Evolutionary conservation across 35 echinoderm and acorn worm species (phyloP), one percentile per base, ranked within the genome.

Genomic region (Acanthaster planci): DNA sequence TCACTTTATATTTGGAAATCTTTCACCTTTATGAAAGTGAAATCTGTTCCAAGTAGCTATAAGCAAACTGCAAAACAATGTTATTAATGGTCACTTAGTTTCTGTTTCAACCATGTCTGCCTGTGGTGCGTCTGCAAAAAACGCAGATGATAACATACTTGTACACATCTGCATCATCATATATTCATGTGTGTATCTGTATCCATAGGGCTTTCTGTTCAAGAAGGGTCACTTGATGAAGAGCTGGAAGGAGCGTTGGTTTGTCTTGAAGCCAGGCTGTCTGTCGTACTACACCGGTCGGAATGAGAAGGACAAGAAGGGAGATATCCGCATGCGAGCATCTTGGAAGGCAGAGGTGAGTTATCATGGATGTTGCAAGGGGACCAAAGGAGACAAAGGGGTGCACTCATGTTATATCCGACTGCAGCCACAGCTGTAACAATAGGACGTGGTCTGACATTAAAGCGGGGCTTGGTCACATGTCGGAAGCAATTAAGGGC

Each of bases 181-280:
- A 77, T 34, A 30, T 36, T 17, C 6, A 16, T 77, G 18, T 36
- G 1, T 39, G 32, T 16, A 10, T 81, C 8, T 30, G 3, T 51
- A n/a, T 19, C 31, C n/a, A 55, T 80, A 99, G 95, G 96, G 96
- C 57, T 57, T 72, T 2, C 29, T 94, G 76, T 77, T 77, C 51
- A 94, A 99, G 86, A 94, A 94, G 84, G 92, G 96, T 7, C 92
- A 99, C 72, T 89, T 84, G 54, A 82, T 99, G 2, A 84, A 85
- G 15, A 89, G 37, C 8, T 94, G 92, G 92, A 88, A 90, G 54
- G 92, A 99, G 7, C 40, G 96, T 27, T 93, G 89, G 86, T 99
- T 99, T 87, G 52, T 99, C 57, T 86, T 99, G 8, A 94, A 89
- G 47, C 86, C 75, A 12, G 85, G 84, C 22, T 57, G 88, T 22